Conservation (phyloP, 2,888 invertebrate genomes). For the Pecten maximus region DNA sequence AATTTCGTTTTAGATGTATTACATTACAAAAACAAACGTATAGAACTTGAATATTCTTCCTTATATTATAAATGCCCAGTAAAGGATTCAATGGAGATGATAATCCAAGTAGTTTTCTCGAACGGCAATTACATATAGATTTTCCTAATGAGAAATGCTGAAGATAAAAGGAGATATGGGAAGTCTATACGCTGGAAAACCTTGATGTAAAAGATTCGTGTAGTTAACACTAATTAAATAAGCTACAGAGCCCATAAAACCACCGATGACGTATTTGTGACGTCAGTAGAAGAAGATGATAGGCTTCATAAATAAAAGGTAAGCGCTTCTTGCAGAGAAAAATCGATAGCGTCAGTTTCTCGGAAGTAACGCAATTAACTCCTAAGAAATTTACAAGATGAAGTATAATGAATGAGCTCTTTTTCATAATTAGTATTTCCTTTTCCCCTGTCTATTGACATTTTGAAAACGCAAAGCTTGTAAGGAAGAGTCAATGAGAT, state of each 20-base stretch:
- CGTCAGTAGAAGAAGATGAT: not conserved
- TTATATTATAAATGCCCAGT: too few relatives aligned
- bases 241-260: not conserved
- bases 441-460: not conserved
- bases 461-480: not conserved
- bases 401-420: not conserved
- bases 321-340: not conserved
- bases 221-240: not conserved
- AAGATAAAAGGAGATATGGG: not conserved
- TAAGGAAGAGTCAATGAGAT: not conserved
- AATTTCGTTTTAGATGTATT: too few relatives aligned
- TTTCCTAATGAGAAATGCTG: not conserved
- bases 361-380: not conserved
- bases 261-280: not conserved
- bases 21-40: too few relatives aligned
- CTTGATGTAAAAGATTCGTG: not conserved
- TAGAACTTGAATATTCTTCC: too few relatives aligned
- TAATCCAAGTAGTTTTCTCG: not conserved
- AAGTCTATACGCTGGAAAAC: not conserved
- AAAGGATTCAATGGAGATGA: not conserved
- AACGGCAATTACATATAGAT: not conserved
- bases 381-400: not conserved
- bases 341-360: not conserved
- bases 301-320: not conserved
- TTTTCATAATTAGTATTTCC: conserved; percentile 5